Base-by-base conservation (phyloP, 2,797 vertebrate species). In the Amniataba percoides region DNA sequence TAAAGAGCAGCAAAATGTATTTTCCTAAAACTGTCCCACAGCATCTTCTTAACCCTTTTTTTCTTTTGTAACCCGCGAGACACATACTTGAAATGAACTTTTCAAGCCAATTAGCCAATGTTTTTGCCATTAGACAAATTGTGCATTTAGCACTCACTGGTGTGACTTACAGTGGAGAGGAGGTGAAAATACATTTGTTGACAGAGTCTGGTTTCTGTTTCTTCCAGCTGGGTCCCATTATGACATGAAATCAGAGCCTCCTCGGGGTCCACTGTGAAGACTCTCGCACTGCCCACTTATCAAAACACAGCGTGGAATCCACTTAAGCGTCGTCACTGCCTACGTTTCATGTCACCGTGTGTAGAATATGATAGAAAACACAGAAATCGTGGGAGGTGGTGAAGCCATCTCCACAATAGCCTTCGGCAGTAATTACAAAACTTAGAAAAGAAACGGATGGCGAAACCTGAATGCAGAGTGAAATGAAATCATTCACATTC, bases 301-400 rank as follows among this genome's bases (percentile, higher is more conserved):
- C 75, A 88, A 90, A 89, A 91, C 89, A 90, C 79, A 88, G 78
- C 82, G 78, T 62, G 74, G 85, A 91, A 84, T 89, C 85, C 79
- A 82, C 81, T 87, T 84, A 88, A 84, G 77, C 61, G 51, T 82
- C 53, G 31, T 87, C 74, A 40, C 53, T 72, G 76, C 70, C 78
- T 31, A 31, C 45, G 61, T 59, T 83, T 84, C 77, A 85, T 78
- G 69, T 74, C 74, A 39, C 49, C 71, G 36, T 34, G 55, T 82
- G 80, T 83, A 80, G 85, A 79, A 88, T 25, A 65, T 45, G 69
- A 64, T 5, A 25, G 43, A 78, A 77, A 81, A 75, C 61, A 58
- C 70, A 77, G 66, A 76, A 77, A 63, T 49, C 49, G 46, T 52
- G 46, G 13, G 31, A 70, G 48, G 40, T n/a, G 59, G 40, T 53